Percentiles rank a stretch among this genome's conserved stretches.
phyloP scores from a whole-genome alignment of 2,888 invertebrate species.

The Hyles lineata region DNA sequence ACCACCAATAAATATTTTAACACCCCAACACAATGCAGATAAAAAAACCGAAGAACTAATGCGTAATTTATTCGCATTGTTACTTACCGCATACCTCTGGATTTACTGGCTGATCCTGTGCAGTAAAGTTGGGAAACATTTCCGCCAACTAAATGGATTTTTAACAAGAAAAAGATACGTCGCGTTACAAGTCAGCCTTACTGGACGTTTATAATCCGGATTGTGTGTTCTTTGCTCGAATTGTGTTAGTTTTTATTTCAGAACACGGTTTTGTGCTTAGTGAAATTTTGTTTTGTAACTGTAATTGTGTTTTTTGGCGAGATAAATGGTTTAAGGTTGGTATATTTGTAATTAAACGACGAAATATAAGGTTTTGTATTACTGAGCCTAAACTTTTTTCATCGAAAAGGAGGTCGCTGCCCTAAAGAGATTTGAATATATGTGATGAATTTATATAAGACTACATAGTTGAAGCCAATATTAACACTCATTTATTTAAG shows the following conservation, averaged over 20 bases:
- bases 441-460: too few relatives aligned
- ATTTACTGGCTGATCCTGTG: slow-evolving; percentile 29
- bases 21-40: not conserved
- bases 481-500: too few relatives aligned
- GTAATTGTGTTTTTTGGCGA: too few relatives aligned
- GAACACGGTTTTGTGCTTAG: not conserved
- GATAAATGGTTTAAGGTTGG: too few relatives aligned
- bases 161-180: slow-evolving; percentile 24
- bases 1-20: not conserved
- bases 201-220: slow-evolving; percentile 6
- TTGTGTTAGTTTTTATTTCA: not conserved
- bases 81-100: not conserved
- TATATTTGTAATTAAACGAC: too few relatives aligned
- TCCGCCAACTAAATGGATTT: slow-evolving; percentile 17
- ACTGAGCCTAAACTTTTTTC: too few relatives aligned
- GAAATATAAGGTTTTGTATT: too few relatives aligned
- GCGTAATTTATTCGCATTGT: slow-evolving; percentile 12
- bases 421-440: too few relatives aligned
- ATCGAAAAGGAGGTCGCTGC: too few relatives aligned
- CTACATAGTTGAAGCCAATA: too few relatives aligned
- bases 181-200: slow-evolving; percentile 1
- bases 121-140: slow-evolving; percentile 10
- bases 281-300: too few relatives aligned
- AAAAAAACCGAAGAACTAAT: not conserved
- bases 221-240: not conserved